A percentile compares a stretch with the other conserved stretches of the same genome.
Evolutionary conservation across 2,113 vertebrate genomes (phyloP).

Genomic region (Pelusios castaneus): DNA sequence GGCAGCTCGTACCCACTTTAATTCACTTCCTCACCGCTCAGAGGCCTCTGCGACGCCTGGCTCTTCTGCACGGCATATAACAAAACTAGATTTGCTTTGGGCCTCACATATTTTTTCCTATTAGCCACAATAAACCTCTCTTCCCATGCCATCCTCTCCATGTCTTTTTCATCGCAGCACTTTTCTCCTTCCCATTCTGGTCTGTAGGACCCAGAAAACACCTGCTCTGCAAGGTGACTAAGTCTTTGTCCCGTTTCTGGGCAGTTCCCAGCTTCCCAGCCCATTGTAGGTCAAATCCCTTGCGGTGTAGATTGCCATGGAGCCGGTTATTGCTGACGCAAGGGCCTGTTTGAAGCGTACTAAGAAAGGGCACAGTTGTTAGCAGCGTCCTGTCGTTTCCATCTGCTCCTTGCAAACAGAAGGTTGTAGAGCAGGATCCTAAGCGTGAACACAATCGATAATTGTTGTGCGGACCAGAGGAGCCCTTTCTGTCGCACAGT

Average conservation of each 20-base stretch:
- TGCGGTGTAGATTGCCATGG: background rate
- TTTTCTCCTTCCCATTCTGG: background rate
- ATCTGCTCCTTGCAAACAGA: background rate
- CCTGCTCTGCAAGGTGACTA: background rate
- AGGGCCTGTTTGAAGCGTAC: background rate
- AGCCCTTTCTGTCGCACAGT: background rate
- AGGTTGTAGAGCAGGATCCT: background rate
- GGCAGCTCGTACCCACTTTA: background rate
- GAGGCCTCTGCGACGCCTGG: background rate
- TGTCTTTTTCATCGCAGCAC: background rate
- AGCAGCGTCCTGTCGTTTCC: background rate
- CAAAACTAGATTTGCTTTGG: constrained; percentile 41
- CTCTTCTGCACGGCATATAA: background rate
- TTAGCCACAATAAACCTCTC: constrained; percentile 17
- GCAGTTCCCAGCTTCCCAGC: background rate
- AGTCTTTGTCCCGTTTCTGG: background rate
- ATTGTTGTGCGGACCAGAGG: background rate
- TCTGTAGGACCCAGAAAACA: background rate
- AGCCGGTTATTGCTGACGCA: background rate
- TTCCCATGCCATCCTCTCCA: background rate
- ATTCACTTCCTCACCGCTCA: background rate
- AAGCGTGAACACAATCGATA: background rate
- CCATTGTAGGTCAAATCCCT: background rate
- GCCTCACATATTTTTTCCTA: background rate
- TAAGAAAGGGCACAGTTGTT: background rate